Percentiles rank a stretch among this genome's conserved stretches.
Conservation (phyloP, 2,797 vertebrate genomes). For the Synaphobranchus kaupii region DNA sequence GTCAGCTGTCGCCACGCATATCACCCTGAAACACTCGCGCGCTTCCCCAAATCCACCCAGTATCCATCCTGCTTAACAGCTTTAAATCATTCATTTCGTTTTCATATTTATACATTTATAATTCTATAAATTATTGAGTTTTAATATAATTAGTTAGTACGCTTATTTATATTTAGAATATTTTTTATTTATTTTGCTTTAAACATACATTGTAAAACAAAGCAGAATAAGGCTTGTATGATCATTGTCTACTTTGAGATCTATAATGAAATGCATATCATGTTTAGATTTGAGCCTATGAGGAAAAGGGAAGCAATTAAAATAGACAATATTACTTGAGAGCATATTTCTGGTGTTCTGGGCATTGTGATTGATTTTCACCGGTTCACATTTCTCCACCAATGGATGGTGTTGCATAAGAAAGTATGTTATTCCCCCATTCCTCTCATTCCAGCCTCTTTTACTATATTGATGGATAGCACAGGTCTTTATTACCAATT, state of each 20-base stretch:
- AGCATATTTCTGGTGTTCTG: background rate
- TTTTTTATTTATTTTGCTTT: background rate
- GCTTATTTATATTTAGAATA: background rate
- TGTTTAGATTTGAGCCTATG: background rate
- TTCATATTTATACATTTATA: background rate
- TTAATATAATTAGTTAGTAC: background rate
- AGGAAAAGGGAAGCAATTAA: background rate
- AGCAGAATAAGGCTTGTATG: background rate
- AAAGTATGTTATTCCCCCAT: background rate
- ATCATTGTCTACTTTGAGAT: background rate
- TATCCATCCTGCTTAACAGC: background rate
- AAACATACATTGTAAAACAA: background rate
- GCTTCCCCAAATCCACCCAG: conserved; percentile 56
- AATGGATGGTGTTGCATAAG: background rate
- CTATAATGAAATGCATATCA: background rate
- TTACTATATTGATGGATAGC: background rate
- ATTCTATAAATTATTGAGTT: background rate
- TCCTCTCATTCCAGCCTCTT: background rate
- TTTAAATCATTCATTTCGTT: background rate
- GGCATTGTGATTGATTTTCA: background rate
- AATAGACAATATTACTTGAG: background rate
- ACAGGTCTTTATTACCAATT: background rate
- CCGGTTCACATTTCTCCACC: background rate
- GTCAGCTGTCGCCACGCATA: conserved; percentile 61
- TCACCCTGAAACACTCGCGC: conserved; percentile 58